Evolutionary conservation across 2,113 vertebrate species (phyloP).

Genomic region (Polypterus bichir): DNA sequence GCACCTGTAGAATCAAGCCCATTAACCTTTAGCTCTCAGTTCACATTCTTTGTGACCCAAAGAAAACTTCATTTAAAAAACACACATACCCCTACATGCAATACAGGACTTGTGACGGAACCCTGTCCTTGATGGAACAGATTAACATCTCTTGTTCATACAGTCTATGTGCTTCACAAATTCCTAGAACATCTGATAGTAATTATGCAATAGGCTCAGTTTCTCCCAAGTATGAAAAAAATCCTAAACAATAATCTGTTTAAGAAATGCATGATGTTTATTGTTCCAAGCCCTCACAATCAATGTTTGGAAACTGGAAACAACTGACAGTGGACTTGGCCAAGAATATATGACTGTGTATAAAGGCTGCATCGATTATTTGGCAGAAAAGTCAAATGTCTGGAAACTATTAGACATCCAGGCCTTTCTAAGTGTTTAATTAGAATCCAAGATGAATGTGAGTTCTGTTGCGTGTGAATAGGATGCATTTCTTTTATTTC

Average conservation of each 20-base stretch:
- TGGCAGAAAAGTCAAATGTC: neutral
- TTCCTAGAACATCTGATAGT: conserved; percentile 40
- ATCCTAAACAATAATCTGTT: conserved; percentile 28
- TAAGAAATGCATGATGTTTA: conserved; percentile 34
- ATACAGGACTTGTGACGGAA: too few relatives aligned
- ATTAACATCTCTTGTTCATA: too few relatives aligned
- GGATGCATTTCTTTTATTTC: too few relatives aligned
- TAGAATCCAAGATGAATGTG: neutral
- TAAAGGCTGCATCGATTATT: conserved; percentile 18
- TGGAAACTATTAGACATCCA: conserved; percentile 9
- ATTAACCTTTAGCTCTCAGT: too few relatives aligned
- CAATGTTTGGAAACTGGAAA: conserved; percentile 43
- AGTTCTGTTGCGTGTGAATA: neutral
- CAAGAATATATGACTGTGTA: conserved; percentile 16
- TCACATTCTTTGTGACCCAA: too few relatives aligned
- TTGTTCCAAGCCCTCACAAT: conserved; percentile 43
- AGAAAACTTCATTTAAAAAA: too few relatives aligned
- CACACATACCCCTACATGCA: too few relatives aligned
- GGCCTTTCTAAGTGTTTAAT: conserved; percentile 1
- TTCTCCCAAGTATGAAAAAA: conserved; percentile 32
- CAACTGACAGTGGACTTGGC: conserved; percentile 18
- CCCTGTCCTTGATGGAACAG: too few relatives aligned
- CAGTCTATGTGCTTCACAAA: conserved; percentile 15
- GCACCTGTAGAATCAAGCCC: too few relatives aligned
- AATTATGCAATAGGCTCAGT: conserved; percentile 32